Percentiles rank a stretch among this genome's conserved stretches.
phyloP scores from a whole-genome alignment of 23 tunicate species.

The Styela clava region DNA sequence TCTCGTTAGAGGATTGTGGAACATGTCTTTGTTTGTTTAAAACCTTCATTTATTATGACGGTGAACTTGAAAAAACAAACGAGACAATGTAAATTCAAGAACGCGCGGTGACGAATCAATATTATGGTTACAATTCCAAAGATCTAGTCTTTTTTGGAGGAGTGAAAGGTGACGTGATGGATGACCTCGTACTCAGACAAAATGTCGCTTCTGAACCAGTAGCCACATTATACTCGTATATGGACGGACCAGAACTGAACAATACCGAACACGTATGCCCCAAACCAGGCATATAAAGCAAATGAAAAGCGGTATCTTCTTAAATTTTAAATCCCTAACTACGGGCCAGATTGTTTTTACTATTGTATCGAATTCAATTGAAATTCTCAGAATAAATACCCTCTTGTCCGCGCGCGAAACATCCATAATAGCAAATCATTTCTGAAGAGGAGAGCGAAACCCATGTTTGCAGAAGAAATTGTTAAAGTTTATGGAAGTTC shows the following conservation, averaged over 20 bases:
- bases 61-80: background rate
- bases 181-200: background rate
- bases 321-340: too few species aligned
- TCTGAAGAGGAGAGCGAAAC: background rate
- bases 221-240: too few species aligned
- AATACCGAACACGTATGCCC: too few species aligned
- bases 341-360: too few species aligned
- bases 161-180: background rate
- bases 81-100: background rate
- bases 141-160: background rate
- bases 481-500: background rate
- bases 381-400: too few species aligned
- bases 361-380: too few species aligned
- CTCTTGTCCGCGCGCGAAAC: too few species aligned
- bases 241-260: too few species aligned
- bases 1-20: background rate
- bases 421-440: too few species aligned
- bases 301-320: too few species aligned
- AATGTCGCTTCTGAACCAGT: too few species aligned
- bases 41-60: background rate
- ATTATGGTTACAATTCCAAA: background rate
- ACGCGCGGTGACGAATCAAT: background rate
- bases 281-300: too few species aligned
- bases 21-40: background rate
- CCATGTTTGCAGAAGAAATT: background rate